A percentile compares a stretch with the other conserved stretches of the same genome.
phyloP scores from a whole-genome alignment of 2,113 vertebrate genomes.

The Siniperca knerii region DNA sequence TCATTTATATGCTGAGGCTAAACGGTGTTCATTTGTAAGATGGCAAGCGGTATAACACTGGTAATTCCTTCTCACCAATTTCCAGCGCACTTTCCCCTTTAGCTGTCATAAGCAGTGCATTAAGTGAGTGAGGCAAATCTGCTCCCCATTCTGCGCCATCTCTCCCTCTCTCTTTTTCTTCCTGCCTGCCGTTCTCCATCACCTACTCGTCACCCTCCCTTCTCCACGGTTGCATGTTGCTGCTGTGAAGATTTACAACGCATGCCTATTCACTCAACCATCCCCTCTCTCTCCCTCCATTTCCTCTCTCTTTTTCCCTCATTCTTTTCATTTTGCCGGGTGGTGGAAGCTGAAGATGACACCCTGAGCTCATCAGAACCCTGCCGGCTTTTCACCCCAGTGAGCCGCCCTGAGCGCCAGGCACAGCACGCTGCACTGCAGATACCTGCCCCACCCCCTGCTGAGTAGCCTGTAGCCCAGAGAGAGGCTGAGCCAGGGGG shows the following conservation, averaged over 20 bases:
- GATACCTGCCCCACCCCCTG: conserved; percentile 55
- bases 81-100: conserved; percentile 85
- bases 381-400: conserved; percentile 47
- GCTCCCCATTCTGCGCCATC: conserved; percentile 57
- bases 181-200: conserved; percentile 65
- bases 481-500: conserved; percentile 41
- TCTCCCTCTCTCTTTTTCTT: conserved; percentile 41
- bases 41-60: conserved; percentile 87
- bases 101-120: conserved; percentile 96
- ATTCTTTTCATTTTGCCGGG: conserved; percentile 57
- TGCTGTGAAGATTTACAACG: conserved; percentile 95
- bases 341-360: conserved; percentile 59
- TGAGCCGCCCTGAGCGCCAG: conserved; percentile 57
- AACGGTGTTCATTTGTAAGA: conserved; percentile 90
- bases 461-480: conserved; percentile 53
- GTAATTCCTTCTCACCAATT: conserved; percentile 93
- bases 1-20: conserved; percentile 93
- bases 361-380: conserved; percentile 65
- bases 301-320: conserved; percentile 17
- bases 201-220: conserved; percentile 72
- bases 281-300: conserved; percentile 28
- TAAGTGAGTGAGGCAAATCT: conserved; percentile 80
- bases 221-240: conserved; percentile 83
- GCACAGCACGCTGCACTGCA: conserved; percentile 41
- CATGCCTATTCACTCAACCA: conserved; percentile 73